Percentiles rank a stretch among this genome's conserved stretches.
phyloP scores from a whole-genome alignment of 1,140 invertebrate genomes.

The Leptinotarsa defecta region DNA sequence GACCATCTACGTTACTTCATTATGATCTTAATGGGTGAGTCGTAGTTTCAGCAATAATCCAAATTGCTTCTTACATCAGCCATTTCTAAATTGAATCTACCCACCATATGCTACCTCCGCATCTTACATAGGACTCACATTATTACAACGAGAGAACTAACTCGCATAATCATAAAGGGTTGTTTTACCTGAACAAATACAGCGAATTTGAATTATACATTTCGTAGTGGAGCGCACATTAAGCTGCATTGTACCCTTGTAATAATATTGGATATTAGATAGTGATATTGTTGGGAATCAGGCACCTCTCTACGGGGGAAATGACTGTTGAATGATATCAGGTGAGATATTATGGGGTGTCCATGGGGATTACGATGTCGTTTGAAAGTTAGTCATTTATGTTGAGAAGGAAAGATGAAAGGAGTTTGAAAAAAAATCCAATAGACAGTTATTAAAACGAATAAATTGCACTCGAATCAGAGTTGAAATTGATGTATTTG shows the following conservation, averaged over 20 bases:
- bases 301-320: slow-evolving; percentile 4
- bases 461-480: no score
- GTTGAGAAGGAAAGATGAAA: no score
- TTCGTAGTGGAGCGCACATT: slow-evolving; percentile 29
- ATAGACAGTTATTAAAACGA: no score
- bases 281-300: slow-evolving; percentile 31
- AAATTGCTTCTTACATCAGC: neutral
- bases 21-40: neutral
- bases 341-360: neutral
- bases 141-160: slow-evolving; percentile 4
- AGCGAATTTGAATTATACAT: slow-evolving; percentile 32
- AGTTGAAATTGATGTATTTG: no score
- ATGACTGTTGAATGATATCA: slow-evolving; percentile 15
- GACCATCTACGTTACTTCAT: neutral
- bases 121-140: slow-evolving; percentile 1
- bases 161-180: slow-evolving; percentile 17
- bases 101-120: slow-evolving; percentile 12
- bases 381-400: neutral
- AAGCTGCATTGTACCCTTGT: slow-evolving; percentile 29
- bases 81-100: slow-evolving; percentile 11
- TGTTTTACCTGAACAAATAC: slow-evolving; percentile 26
- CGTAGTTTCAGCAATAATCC: neutral
- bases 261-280: slow-evolving; percentile 36
- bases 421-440: no score
- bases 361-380: neutral